phyloP scores from a whole-genome alignment of 1,140 invertebrate genomes.

The Neodiprion virginianus region DNA sequence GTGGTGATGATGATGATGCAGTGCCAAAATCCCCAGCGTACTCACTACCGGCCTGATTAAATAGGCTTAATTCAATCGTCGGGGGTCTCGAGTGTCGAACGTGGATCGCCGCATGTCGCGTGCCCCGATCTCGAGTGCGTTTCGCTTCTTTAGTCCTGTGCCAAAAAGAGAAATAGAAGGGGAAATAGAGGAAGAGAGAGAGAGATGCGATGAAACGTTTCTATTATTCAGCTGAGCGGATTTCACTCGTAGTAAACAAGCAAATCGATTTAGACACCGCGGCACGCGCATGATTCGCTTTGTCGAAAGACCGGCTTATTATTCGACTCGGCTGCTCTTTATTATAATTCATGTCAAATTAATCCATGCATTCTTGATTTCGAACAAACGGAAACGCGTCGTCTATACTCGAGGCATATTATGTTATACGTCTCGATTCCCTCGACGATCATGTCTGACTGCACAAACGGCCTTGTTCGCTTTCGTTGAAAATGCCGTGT shows the following conservation, averaged over 20 bases:
- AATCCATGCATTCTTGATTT: not conserved
- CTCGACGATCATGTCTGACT: not conserved
- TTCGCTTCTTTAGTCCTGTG: not conserved
- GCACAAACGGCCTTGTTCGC: not conserved
- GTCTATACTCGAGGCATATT: not conserved
- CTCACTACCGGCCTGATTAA: constrained; percentile 32
- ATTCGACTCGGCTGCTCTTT: constrained; percentile 1
- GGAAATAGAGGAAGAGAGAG: not conserved
- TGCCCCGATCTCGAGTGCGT: constrained; percentile 3
- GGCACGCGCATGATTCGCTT: constrained; percentile 7
- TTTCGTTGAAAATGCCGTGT: not conserved
- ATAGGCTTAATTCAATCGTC: constrained; percentile 43
- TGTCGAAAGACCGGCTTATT: constrained; percentile 10
- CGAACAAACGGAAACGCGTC: not conserved
- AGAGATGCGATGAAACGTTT: constrained; percentile 9
- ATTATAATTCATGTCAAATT: not conserved
- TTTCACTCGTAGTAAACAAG: constrained; percentile 38
- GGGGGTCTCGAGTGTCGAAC: constrained; percentile 36
- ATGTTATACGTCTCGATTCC: constrained; percentile 23
- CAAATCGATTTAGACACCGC: constrained; percentile 18
- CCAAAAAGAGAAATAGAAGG: not conserved
- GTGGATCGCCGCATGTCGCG: constrained; percentile 13
- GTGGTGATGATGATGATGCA: not conserved
- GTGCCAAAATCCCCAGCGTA: not conserved
- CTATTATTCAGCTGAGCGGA: constrained; percentile 34